Evolutionary conservation across 2,888 invertebrate genomes (phyloP).

Genomic region (Nipponacmea schrenckii): DNA sequence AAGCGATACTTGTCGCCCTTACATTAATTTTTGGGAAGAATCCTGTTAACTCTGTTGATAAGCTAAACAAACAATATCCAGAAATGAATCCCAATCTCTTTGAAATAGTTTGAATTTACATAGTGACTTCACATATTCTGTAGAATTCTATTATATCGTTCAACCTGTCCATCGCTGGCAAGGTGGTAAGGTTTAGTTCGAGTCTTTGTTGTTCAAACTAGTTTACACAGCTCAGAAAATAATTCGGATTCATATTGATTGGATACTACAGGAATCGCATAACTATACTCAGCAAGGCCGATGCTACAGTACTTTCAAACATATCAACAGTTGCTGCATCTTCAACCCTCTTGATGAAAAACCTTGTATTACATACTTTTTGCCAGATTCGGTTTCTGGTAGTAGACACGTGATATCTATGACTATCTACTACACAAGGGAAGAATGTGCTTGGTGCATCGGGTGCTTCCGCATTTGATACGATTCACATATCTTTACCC

Average conservation of each 20-base stretch:
- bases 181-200: too few relatives aligned
- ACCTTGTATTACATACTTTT: conserved; percentile 6
- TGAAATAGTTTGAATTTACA: too few relatives aligned
- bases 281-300: neutral
- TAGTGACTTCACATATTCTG: too few relatives aligned
- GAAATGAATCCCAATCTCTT: too few relatives aligned
- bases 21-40: too few relatives aligned
- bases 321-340: neutral
- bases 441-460: neutral
- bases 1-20: too few relatives aligned
- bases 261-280: conserved; percentile 2
- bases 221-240: too few relatives aligned
- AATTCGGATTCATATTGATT: neutral
- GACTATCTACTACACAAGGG: neutral
- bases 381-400: neutral
- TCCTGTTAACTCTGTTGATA: too few relatives aligned
- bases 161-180: too few relatives aligned
- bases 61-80: too few relatives aligned
- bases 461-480: neutral
- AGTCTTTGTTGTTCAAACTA: too few relatives aligned
- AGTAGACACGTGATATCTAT: conserved; percentile 11
- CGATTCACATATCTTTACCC: neutral
- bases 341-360: conserved; percentile 8
- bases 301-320: conserved; percentile 5
- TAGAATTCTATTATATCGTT: too few relatives aligned